phyloP scores from a whole-genome alignment of 2,113 vertebrate genomes.

The Climacteris rufus region DNA sequence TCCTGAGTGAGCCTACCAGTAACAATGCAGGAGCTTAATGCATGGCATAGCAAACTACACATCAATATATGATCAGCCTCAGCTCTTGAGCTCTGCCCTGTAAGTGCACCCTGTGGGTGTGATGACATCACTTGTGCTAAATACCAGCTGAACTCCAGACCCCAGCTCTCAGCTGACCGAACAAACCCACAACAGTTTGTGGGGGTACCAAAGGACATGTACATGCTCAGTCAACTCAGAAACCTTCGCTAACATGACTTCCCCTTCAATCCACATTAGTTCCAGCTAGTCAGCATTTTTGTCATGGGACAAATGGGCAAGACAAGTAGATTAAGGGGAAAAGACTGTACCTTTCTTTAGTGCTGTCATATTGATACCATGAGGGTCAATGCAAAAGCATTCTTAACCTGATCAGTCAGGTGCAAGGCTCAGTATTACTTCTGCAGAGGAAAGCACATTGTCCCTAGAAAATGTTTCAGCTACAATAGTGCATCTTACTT shows the following conservation, averaged over 20 bases:
- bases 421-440: neutral
- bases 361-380: neutral
- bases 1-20: neutral
- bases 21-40: neutral
- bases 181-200: neutral
- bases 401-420: neutral
- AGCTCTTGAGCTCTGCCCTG: neutral
- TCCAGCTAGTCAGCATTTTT: neutral
- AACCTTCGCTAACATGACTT: slow-evolving; percentile 31
- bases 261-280: slow-evolving; percentile 48
- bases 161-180: slow-evolving; percentile 46
- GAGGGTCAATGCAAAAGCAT: neutral
- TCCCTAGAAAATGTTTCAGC: neutral
- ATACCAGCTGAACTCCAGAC: slow-evolving; percentile 52
- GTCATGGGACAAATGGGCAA: neutral
- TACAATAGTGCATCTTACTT: neutral
- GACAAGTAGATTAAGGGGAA: neutral
- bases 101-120: neutral
- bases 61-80: neutral
- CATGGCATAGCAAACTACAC: neutral
- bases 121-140: slow-evolving; percentile 44
- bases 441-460: neutral
- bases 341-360: neutral
- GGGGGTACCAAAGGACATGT: slow-evolving; percentile 50
- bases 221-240: slow-evolving; percentile 49